These are phyloP conservation scores for Callopanchax toddi DNA, from an alignment of 2,113 vertebrate genomes.

Conservation along the genomic window DNA sequence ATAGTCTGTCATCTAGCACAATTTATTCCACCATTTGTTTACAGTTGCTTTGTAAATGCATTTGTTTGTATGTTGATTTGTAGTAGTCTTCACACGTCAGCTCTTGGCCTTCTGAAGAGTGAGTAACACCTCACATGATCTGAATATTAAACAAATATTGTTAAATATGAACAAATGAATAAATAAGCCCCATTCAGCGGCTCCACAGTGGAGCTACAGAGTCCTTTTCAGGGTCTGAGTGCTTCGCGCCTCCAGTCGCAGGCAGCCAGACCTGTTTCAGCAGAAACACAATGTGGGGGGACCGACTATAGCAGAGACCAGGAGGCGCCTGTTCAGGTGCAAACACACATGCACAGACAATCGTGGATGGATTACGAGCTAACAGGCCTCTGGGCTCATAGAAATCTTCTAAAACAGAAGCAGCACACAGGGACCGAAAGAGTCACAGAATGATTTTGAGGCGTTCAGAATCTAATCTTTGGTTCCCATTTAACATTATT, in stretches of 20 bases:
- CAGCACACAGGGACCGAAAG: background rate
- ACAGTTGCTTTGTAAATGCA: conserved; percentile 75
- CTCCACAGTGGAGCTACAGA: conserved; percentile 57
- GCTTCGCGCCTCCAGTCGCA: conserved; percentile 39
- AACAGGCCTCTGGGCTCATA: conserved; percentile 1
- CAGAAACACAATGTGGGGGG: conserved; percentile 58
- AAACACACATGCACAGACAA: conserved; percentile 47
- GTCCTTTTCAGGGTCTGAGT: conserved; percentile 55
- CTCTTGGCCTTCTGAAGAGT: conserved; percentile 76
- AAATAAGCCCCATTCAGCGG: conserved; percentile 63
- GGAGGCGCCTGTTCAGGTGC: conserved; percentile 37
- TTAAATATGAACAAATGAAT: conserved; percentile 77
- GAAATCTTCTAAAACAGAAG: background rate
- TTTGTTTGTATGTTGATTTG: conserved; percentile 54
- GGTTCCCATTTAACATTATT: too few relatives aligned
- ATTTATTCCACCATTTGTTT: conserved; percentile 77
- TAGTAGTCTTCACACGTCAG: conserved; percentile 72
- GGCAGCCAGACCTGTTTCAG: conserved; percentile 54
- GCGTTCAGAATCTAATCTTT: background rate
- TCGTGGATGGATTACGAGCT: conserved; percentile 23
- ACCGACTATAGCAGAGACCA: conserved; percentile 47
- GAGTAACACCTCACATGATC: conserved; percentile 70
- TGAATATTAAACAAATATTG: conserved; percentile 75
- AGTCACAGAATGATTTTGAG: background rate
- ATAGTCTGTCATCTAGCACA: conserved; percentile 69